Evolutionary conservation across 2,888 invertebrate genomes (phyloP).

Genomic region (Leistus spinibarbis): DNA sequence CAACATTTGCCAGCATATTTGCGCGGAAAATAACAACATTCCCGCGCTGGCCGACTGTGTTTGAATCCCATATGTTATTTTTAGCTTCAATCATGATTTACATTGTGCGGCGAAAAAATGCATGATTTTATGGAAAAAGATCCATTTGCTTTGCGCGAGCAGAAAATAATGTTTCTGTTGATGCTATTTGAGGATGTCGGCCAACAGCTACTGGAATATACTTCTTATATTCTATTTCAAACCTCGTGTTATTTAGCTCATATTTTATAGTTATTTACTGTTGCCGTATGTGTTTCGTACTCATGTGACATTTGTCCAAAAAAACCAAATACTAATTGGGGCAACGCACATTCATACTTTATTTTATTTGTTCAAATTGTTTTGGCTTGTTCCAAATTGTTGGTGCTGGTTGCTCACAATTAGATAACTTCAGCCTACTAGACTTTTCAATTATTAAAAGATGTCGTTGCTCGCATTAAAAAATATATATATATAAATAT

Average conservation of each 20-base stretch:
- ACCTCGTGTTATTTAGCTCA: constrained; percentile 5
- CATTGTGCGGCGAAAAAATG: background rate
- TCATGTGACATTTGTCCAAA: background rate
- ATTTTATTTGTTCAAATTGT: background rate
- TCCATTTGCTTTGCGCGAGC: background rate
- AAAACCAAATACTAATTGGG: background rate
- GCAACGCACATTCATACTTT: background rate
- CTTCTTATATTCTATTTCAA: constrained; percentile 7
- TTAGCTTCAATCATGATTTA: constrained; percentile 5
- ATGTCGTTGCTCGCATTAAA: too few species aligned
- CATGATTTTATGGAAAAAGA: background rate
- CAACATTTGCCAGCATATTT: background rate
- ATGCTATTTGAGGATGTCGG: constrained; percentile 4
- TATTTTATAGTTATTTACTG: constrained; percentile 1
- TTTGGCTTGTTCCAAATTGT: background rate
- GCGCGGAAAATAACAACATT: constrained; percentile 1
- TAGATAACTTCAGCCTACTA: too few species aligned
- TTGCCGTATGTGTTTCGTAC: background rate
- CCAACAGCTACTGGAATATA: background rate
- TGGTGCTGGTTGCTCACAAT: background rate
- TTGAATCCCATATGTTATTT: constrained; percentile 11
- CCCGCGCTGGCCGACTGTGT: background rate
- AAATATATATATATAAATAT: too few species aligned
- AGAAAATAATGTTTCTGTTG: background rate
- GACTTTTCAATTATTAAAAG: too few species aligned